Evolutionary conservation across 2,797 vertebrate species (phyloP).

Genomic region (Chrysocyon brachyurus): DNA sequence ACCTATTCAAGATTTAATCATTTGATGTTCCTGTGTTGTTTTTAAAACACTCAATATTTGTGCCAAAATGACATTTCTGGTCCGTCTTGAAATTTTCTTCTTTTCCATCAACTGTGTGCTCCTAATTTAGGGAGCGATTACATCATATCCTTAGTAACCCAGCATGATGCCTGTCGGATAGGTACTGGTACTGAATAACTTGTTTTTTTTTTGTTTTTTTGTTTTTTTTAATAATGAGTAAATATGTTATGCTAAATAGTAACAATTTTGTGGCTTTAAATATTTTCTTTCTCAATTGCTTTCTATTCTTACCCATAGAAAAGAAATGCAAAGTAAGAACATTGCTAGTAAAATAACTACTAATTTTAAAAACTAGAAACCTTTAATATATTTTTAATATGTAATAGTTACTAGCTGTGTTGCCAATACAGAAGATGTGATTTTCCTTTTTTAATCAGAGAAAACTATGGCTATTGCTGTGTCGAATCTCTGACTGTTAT

Average conservation of each 20-base stretch:
- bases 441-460: conserved; percentile 34
- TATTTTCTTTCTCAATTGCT: background rate
- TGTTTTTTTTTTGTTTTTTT: background rate
- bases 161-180: background rate
- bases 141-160: background rate
- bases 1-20: background rate
- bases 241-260: background rate
- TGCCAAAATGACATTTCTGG: background rate
- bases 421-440: background rate
- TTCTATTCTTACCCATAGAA: background rate
- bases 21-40: background rate
- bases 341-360: background rate
- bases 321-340: background rate
- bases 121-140: background rate
- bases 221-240: background rate
- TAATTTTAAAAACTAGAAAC: conserved; percentile 2
- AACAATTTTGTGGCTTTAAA: background rate
- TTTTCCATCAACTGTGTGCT: background rate
- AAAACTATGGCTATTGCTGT: background rate
- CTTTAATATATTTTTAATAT: conserved; percentile 28
- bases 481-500: background rate
- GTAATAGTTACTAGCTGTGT: background rate
- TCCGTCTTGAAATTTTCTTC: background rate
- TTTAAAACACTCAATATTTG: background rate
- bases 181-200: background rate